These are phyloP conservation scores for Spheniscus humboldti DNA, from an alignment of 2,797 vertebrate genomes.

Conservation along the genomic window DNA sequence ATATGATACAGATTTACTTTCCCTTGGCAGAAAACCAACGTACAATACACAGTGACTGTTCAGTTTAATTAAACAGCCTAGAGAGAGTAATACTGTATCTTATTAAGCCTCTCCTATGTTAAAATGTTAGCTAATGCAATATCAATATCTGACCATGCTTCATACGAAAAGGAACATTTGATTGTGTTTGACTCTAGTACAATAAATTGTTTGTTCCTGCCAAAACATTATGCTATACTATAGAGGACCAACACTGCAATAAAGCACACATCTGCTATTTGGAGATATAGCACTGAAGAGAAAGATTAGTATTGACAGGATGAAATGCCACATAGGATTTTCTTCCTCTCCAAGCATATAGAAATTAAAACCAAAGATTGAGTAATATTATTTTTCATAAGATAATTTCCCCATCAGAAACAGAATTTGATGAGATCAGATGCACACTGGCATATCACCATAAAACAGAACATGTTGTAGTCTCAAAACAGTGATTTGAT, in stretches of 20 bases:
- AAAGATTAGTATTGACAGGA: conserved; percentile 47
- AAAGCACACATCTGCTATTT: conserved; percentile 46
- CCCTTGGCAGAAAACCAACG: conserved; percentile 41
- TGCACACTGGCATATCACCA: conserved; percentile 13
- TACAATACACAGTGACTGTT: background rate
- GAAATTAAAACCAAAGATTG: conserved; percentile 49
- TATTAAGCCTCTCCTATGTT: conserved; percentile 45
- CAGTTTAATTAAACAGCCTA: conserved; percentile 60
- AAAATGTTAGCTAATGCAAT: conserved; percentile 46
- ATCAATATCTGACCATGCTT: conserved; percentile 44
- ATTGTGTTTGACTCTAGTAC: conserved; percentile 35
- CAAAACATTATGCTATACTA: conserved; percentile 13
- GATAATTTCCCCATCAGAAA: conserved; percentile 50
- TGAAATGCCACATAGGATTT: conserved; percentile 46
- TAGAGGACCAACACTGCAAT: conserved; percentile 35
- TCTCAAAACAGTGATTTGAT: conserved; percentile 39
- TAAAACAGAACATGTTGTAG: conserved; percentile 33
- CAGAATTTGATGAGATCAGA: conserved; percentile 47
- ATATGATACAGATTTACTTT: conserved; percentile 46
- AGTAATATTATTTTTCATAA: conserved; percentile 27
- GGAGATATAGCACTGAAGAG: conserved; percentile 17
- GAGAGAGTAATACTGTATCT: conserved; percentile 46
- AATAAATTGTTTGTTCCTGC: conserved; percentile 38
- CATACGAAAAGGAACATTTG: conserved; percentile 28
- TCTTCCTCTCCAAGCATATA: conserved; percentile 18